Evolutionary conservation across 2,888 invertebrate species (phyloP), one percentile per base, ranked within the genome.

Genomic region (Lasioglossum villosulum): DNA sequence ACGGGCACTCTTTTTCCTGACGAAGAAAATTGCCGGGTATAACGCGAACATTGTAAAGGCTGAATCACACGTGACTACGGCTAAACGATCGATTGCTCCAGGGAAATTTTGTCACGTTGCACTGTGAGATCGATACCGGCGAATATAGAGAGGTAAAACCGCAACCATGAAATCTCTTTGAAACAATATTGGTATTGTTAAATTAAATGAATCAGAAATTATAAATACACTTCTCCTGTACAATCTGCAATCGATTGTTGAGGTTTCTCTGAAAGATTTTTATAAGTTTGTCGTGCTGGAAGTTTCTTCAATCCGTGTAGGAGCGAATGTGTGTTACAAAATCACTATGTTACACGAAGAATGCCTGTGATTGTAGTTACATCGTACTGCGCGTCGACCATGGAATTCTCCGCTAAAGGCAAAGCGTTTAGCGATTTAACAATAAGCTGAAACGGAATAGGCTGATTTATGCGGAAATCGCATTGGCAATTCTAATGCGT

Each of bases 71-170:
- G 70, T 39, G 74, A 68, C 72, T 52, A 74, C 48, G 59, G 74
- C 75, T 52, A 48, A 23, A 27, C 63, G 73, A 79, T 88, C 81
- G 83, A 86, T 84, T 37, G 59, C 78, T 79, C 19, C 78, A 5
- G 59, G 23, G 80, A 84, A 63, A 83, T 73, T 80, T 76, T 56
- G 42, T 56, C 76, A 59, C 42, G 37, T n/a, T n/a, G n/a, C 56
- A n/a, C 56, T 12, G n/a, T 4, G 56, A 56, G 56, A n/a, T 23
- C 56, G n/a, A 56, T n/a, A 4, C 1, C n/a, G 10, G 56, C 12
- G n/a, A n/a, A 56, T n/a, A n/a, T n/a, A 56, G 4, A 56, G n/a
- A 12, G n/a, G 12, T n/a, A n/a, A 56, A 56, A n/a, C 56, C 12
- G 2, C 12, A 1, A 12, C 16, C 48, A 6, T 19, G 19, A 19